Evolutionary conservation across 1,140 invertebrate genomes (phyloP), one percentile per base, ranked within the genome.

Genomic region (Zaprionus kolodkinae): DNA sequence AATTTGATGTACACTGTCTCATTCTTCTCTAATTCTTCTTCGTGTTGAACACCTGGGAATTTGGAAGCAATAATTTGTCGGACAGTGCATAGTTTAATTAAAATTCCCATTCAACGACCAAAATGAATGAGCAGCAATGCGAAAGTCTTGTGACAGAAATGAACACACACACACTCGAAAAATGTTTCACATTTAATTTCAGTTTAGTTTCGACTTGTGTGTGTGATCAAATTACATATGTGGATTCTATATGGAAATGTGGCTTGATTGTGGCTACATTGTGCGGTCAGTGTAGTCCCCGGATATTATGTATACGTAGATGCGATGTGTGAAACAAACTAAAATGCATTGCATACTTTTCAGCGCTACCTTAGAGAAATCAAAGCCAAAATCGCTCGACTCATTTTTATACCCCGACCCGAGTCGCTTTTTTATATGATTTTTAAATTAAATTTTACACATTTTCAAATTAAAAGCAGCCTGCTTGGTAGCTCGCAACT

Each of bases 61-160:
- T 72, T 76, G 59, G 48, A 68, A 69, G 64, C 79, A 75, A 78
- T 81, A 78, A 72, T 81, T 82, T 80, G 68, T 69, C 56, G 15
- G 62, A 3, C 45, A 71, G 35, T 79, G 71, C 56, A 82, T 66
- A 63, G 76, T 78, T 88, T 89, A 88, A 88, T 88, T 88, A 81
- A 88, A 87, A 89, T 88, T 75, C 67, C 67, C 67, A 80, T 78
- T 74, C 78, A 79, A 56, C 62, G 55, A 38, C 43, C 27, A 74
- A 78, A 78, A 74, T 78, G 61, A 35, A 79, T 67, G 72, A 64
- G 21, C 40, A 50, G 36, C 36, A 38, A 38, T 40, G 38, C 38
- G 11, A 48, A 63, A 57, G 54, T 70, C 52, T 63, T 61, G 56
- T 73, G 64, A 55, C 56, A n/a, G 52, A 61, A 64, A 50, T 50